phyloP scores from a whole-genome alignment of 1,140 invertebrate genomes.

The Diploscapter pachys region DNA sequence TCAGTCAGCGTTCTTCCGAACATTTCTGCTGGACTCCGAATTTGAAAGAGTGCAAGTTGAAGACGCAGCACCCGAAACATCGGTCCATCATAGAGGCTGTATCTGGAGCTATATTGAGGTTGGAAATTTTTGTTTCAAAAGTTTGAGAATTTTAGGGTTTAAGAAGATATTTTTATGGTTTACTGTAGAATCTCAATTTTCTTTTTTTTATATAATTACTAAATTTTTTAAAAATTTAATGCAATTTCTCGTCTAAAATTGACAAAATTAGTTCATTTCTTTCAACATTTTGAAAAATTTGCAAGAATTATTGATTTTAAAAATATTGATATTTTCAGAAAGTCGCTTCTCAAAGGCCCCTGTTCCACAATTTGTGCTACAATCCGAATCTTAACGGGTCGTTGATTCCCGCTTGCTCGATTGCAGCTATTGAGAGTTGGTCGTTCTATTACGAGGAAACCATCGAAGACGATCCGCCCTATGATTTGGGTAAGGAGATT shows the following conservation, averaged over 20 bases:
- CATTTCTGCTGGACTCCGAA: constrained; percentile 90
- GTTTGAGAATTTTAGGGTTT: no score
- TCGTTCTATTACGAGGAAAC: constrained; percentile 87
- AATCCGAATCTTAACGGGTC: constrained; percentile 69
- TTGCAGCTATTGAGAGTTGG: constrained; percentile 84
- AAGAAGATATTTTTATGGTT: no score
- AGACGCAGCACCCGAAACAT: constrained; percentile 64
- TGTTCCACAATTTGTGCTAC: constrained; percentile 89
- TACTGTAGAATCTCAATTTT: constrained; percentile 8
- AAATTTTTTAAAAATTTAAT: no score
- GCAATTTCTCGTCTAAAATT: no score
- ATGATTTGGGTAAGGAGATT: constrained; percentile 71
- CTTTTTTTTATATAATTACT: neutral
- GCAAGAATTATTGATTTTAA: no score
- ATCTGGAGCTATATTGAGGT: constrained; percentile 28
- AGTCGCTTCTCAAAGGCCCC: constrained; percentile 70
- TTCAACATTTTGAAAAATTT: no score
- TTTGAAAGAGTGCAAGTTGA: constrained; percentile 77
- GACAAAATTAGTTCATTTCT: no score
- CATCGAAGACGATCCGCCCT: constrained; percentile 81
- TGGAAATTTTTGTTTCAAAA: no score
- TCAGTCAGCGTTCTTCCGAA: constrained; percentile 70
- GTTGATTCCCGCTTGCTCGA: constrained; percentile 73
- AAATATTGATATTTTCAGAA: neutral
- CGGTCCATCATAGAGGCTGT: neutral